Conservation (phyloP, 1,140 invertebrate species). For the fruit fly (Drosophila melanogaster) region DNA sequence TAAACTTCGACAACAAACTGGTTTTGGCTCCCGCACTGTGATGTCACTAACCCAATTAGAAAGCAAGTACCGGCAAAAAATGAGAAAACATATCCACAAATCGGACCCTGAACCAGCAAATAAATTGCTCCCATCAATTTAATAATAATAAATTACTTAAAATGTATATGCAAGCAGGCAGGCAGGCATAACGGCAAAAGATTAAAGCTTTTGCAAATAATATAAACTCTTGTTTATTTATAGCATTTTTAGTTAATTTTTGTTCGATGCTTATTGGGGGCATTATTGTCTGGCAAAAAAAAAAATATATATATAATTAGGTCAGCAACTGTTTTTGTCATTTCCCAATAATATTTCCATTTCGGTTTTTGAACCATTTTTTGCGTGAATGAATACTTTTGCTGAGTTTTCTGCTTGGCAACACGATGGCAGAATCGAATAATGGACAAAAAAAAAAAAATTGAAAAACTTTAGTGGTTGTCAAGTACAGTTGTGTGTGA, state of each 20-base stretch:
- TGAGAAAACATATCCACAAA: conserved; percentile 12
- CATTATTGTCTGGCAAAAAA: conserved; percentile 32
- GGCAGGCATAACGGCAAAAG: conserved; percentile 4
- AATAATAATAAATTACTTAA: conserved; percentile 39
- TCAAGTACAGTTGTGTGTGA: conserved; percentile 61
- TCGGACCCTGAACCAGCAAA: conserved; percentile 24
- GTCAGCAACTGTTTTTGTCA: conserved; percentile 80
- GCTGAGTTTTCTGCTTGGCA: conserved; percentile 23
- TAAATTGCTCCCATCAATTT: conserved; percentile 24
- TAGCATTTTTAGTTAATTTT: conserved; percentile 32
- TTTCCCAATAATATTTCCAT: conserved; percentile 64
- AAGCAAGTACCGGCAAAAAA: conserved; percentile 38
- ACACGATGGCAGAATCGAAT: conserved; percentile 40
- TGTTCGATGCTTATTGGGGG: conserved; percentile 21
- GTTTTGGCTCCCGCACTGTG: conserved; percentile 27
- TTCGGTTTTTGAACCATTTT: conserved; percentile 37
- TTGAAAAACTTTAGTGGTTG: conserved; percentile 50
- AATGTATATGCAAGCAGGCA: conserved; percentile 6
- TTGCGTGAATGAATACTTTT: conserved; percentile 33
- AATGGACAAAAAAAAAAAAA: conserved; percentile 39
- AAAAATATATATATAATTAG: conserved; percentile 59
- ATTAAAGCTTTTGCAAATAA: conserved; percentile 36
- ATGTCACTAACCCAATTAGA: conserved; percentile 53
- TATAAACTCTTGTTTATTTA: conserved; percentile 18
- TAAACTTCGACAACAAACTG: conserved; percentile 23